Base-by-base conservation (phyloP, 2,888 invertebrate species). In the Acleris emargana region DNA sequence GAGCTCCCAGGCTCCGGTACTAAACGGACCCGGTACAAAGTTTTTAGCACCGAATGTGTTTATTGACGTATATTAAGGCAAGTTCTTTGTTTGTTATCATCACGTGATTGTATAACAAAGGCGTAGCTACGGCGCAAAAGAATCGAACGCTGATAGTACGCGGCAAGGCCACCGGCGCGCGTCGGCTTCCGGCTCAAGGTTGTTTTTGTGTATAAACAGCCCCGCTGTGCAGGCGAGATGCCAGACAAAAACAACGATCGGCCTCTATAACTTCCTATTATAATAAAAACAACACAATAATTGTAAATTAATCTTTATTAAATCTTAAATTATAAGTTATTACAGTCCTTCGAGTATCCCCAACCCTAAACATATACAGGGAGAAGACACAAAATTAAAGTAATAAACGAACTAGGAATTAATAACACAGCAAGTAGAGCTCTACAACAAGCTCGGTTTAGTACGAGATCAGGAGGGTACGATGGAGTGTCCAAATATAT, bases 181-280 rank as follows among this genome's bases (percentile, higher is more conserved):
- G 67, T 80, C 78, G 76, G 32, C 32, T 9, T 3, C 9, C 32
- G 32, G 71, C 67, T 67, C 91, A 92, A 92, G 91, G 91, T 89
- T 89, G 80, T 78, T 84, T 85, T 92, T 92, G 91, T 92, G 83
- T 92, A 81, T 89, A 91, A 91, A 91, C 91, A 91, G 69, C 68
- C 59, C 67, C 69, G 69, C 58, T 51, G 49, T 67, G 70, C 70
- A 68, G 64, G 66, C 62, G 59, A 52, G 54, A 47, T 63, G 67
- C 66, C 67, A 67, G 72, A 71, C 69, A 75, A 71, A 57, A 72
- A 69, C 68, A 71, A 64, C 60, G 69, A 78, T 79, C 75, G 72
- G 64, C 63, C 63, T 64, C 67, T 22, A 61, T 55, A 28, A 75
- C 75, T 77, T 74, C 75, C 74, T 73, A 70, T 58, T 68, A 17